phyloP scores from a whole-genome alignment of 2,888 invertebrate species.

The Perdita meconis region DNA sequence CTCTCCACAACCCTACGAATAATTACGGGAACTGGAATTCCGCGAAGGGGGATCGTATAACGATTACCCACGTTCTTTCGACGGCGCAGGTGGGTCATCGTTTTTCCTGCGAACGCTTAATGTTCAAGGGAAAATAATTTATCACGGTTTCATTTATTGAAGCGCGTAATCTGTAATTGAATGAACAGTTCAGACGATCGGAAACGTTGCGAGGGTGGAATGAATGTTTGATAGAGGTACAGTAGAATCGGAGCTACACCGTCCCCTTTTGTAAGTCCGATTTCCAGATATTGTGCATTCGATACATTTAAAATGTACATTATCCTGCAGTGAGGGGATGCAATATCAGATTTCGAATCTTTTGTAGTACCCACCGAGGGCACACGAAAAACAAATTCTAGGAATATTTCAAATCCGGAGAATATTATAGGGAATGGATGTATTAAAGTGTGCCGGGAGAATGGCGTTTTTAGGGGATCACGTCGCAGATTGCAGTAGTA shows the following conservation, averaged over 20 bases:
- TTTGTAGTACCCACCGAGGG: conserved; percentile 18
- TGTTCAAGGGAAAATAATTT: background rate
- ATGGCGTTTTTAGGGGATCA: conserved; percentile 46
- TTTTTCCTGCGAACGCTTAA: background rate
- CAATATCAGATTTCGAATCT: conserved; percentile 31
- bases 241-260: background rate
- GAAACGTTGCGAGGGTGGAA: background rate
- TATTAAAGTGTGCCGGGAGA: conserved; percentile 42
- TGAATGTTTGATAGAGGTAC: background rate
- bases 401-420: conserved; percentile 47
- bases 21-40: conserved; percentile 13
- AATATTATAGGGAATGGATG: conserved; percentile 42
- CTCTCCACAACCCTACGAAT: background rate
- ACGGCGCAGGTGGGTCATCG: background rate
- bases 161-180: background rate
- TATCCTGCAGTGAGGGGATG: background rate
- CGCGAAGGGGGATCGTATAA: conserved; percentile 7
- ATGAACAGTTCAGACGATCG: background rate
- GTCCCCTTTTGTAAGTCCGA: background rate
- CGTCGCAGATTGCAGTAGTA: conserved; percentile 52
- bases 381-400: conserved; percentile 27
- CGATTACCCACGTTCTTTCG: conserved; percentile 3
- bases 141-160: background rate
- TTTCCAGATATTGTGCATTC: background rate
- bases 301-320: background rate